phyloP scores from a whole-genome alignment of 1,140 invertebrate genomes.

The Anagrus nilaparvatae region DNA sequence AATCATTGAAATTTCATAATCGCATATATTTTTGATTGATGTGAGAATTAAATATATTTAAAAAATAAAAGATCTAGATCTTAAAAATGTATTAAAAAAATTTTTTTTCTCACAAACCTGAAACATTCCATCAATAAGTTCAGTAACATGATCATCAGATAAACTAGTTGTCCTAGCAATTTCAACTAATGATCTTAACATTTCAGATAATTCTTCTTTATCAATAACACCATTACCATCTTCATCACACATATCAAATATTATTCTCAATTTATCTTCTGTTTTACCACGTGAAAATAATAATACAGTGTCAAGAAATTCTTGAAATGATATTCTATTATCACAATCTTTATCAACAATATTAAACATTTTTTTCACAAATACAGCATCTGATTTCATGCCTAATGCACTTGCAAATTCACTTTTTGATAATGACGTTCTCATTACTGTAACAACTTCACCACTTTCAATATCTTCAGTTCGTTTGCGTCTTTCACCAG shows the following conservation, averaged over 20 bases:
- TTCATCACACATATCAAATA: constrained; percentile 99
- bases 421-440: constrained; percentile 83
- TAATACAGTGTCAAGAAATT: constrained; percentile 93
- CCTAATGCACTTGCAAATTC: constrained; percentile 96
- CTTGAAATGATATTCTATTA: constrained; percentile 93
- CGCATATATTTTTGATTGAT: not conserved
- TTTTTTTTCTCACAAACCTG: constrained; percentile 42
- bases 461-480: constrained; percentile 67
- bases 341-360: constrained; percentile 95
- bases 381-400: constrained; percentile 92
- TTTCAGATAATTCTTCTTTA: constrained; percentile 87
- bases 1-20: no score
- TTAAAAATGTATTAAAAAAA: not conserved
- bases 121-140: constrained; percentile 92
- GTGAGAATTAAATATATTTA: no score
- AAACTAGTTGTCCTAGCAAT: constrained; percentile 87
- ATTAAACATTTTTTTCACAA: constrained; percentile 98
- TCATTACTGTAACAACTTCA: constrained; percentile 84
- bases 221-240: constrained; percentile 93
- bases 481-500: constrained; percentile 57
- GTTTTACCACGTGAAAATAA: constrained; percentile 84
- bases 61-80: no score
- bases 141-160: constrained; percentile 81
- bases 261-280: constrained; percentile 91
- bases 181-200: constrained; percentile 87